phyloP scores from a whole-genome alignment of 1,140 invertebrate species.

The Drosophila takahashii region DNA sequence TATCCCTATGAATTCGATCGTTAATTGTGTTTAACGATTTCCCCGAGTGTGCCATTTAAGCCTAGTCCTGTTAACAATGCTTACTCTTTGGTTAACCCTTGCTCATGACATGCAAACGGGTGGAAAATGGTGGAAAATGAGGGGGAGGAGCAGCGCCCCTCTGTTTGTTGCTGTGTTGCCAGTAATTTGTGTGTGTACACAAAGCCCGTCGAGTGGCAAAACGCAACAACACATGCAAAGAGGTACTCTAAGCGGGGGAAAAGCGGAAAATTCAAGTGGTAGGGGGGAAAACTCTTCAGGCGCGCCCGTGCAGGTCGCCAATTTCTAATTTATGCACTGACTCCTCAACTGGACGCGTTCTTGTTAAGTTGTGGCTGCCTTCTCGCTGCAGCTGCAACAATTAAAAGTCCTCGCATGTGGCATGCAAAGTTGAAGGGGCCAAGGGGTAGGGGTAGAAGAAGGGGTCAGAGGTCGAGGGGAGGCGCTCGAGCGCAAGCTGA shows the following conservation, averaged over 20 bases:
- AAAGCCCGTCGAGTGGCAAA: conserved; percentile 55
- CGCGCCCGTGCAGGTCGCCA: conserved; percentile 47
- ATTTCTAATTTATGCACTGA: conserved; percentile 77
- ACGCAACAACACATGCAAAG: conserved; percentile 43
- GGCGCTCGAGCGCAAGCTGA: conserved; percentile 70
- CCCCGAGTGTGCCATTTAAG: conserved; percentile 49
- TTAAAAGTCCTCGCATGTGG: conserved; percentile 72
- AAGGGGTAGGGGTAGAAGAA: neutral
- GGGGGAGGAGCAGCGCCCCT: neutral
- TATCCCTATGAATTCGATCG: neutral
- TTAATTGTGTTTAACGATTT: neutral
- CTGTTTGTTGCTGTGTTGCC: conserved; percentile 31
- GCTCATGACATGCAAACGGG: conserved; percentile 36
- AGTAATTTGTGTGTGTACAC: conserved; percentile 75
- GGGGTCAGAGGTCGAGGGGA: neutral
- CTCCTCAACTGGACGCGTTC: conserved; percentile 66
- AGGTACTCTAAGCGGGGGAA: neutral
- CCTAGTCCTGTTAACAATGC: conserved; percentile 63
- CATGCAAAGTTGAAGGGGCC: conserved; percentile 31
- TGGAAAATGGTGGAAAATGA: conserved; percentile 34
- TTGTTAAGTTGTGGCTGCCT: conserved; percentile 51
- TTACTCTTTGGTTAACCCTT: conserved; percentile 60
- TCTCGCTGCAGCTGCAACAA: conserved; percentile 55
- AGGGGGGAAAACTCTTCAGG: conserved; percentile 19
- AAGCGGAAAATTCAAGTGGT: neutral